These are phyloP conservation scores for Neosilurus hyrtlii DNA, from an alignment of 2,797 vertebrate genomes.

Conservation along the genomic window DNA sequence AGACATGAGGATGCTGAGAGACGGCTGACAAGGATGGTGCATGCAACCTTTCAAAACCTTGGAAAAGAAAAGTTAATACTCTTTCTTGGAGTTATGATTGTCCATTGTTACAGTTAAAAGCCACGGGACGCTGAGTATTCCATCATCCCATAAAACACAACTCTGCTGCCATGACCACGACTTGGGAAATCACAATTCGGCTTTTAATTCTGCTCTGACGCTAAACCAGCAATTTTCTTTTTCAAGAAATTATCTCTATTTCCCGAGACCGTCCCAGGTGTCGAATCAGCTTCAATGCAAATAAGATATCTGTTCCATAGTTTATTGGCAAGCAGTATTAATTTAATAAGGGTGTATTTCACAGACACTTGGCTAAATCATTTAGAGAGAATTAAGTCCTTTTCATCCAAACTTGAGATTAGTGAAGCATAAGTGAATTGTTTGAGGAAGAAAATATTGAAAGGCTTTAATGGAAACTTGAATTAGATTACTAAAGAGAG, in stretches of 20 bases:
- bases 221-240: conserved; percentile 69
- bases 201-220: conserved; percentile 72
- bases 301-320: conserved; percentile 65
- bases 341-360: conserved; percentile 69
- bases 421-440: conserved; percentile 72
- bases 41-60: background rate
- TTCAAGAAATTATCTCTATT: conserved; percentile 61
- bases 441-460: conserved; percentile 63
- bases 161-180: conserved; percentile 54
- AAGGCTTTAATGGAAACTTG: conserved; percentile 68
- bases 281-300: conserved; percentile 66
- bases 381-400: conserved; percentile 66
- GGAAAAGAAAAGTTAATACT: conserved; percentile 38
- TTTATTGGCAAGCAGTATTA: conserved; percentile 69
- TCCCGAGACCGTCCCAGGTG: conserved; percentile 68
- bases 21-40: background rate
- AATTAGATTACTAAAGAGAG: conserved; percentile 66
- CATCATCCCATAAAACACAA: conserved; percentile 66
- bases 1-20: background rate
- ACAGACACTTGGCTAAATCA: conserved; percentile 62
- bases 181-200: conserved; percentile 71
- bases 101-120: conserved; percentile 63
- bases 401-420: conserved; percentile 72
- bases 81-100: conserved; percentile 54
- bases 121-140: conserved; percentile 64